Evolutionary conservation across 2,113 vertebrate genomes (phyloP), one percentile per base, ranked within the genome.

Genomic region (Gnathochromis pfefferi): DNA sequence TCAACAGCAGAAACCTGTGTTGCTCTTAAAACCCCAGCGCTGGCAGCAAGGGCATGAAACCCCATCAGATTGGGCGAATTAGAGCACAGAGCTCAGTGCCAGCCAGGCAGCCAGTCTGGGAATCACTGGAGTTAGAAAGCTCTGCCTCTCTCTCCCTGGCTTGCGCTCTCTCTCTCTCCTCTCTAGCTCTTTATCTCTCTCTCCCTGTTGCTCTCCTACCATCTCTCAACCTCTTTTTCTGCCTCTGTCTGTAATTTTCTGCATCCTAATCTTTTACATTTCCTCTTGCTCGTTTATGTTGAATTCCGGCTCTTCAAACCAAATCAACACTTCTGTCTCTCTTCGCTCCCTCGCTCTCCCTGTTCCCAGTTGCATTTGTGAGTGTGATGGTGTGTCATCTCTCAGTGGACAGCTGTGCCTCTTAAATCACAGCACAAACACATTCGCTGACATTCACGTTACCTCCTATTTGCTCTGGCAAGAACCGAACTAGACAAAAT

Each of bases 381-480:
- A 87, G 91, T 93, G 91, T 94, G 94, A 95, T 82, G 92, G 94
- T 94, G 94, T 97, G 96, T 96, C 96, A 95, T 68, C 94, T 95
- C 95, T 86, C 82, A 19, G 92, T 88, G 95, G 96, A 97, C 98
- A 98, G 98, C 97, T 98, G 98, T 95, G 96, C 89, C 86, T 91
- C 93, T 92, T 96, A 97, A 96, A 97, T 96, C 96, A 95, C 45
- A 73, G 84, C 45, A 17, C 86, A 75, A 81, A 45, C 87, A 83
- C 60, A 38, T 83, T 80, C 93, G 93, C 96, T 96, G 96, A 94
- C 90, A 91, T 79, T 96, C 95, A 96, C 90, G 70, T 23, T 96
- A 68, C 78, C 86, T 91, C 81, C 96, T 95, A 94, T 96, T 68
- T 96, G 96, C 97, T 97, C 96, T 96, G 95, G 96, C 94, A 94